Conservation (phyloP, 2,888 invertebrate genomes). For the Yponomeuta plumbellus region DNA sequence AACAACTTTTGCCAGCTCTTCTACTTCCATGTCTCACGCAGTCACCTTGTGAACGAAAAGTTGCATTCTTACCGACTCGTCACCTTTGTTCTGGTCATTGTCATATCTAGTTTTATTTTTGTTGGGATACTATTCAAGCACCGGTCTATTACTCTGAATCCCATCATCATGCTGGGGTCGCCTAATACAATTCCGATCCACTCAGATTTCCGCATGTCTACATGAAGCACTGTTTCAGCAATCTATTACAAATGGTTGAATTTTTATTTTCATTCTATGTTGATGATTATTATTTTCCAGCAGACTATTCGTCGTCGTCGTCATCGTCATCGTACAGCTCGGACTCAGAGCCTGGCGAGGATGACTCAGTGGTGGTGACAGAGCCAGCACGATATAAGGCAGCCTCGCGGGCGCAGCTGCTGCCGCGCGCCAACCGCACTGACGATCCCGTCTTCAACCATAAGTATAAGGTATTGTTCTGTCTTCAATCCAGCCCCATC, state of each 20-base stretch:
- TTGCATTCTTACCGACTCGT: neutral
- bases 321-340: conserved; percentile 62
- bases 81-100: no score
- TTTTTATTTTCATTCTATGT: no score
- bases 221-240: no score
- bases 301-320: conserved; percentile 60
- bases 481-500: no score
- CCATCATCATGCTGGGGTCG: no score
- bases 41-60: neutral
- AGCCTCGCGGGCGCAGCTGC: conserved; percentile 42
- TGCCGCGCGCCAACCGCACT: conserved; percentile 60
- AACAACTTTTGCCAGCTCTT: neutral
- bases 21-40: neutral
- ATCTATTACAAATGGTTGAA: no score
- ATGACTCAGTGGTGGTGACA: conserved; percentile 56
- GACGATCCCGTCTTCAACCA: conserved; percentile 60
- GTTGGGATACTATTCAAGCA: no score
- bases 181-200: no score
- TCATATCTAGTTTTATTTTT: no score
- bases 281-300: conserved; percentile 28
- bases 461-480: conserved; percentile 46
- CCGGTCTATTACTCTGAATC: no score
- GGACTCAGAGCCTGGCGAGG: conserved; percentile 64
- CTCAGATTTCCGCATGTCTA: no score
- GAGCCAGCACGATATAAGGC: conserved; percentile 42